Percentiles rank a stretch among this genome's conserved stretches.
Conservation (phyloP, 2,888 invertebrate genomes). For the Athripsodes cinereus region DNA sequence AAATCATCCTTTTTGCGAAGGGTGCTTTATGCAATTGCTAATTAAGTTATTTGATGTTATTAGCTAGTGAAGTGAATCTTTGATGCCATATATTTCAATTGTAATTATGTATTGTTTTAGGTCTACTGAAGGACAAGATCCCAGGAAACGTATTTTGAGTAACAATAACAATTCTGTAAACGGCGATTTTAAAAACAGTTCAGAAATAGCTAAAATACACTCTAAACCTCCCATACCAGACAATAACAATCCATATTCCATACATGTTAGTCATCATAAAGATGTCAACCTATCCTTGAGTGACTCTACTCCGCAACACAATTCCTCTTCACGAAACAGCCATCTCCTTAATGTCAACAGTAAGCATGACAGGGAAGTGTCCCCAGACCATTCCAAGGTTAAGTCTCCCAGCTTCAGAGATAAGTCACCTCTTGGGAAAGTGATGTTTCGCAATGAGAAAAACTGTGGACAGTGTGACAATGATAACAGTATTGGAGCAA, state of each 20-base stretch:
- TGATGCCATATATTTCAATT: no score
- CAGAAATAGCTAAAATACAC: constrained; percentile 41
- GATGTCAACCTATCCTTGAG: constrained; percentile 26
- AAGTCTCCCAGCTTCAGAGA: constrained; percentile 29
- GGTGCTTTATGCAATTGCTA: no score
- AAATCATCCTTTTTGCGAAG: no score
- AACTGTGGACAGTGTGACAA: constrained; percentile 38
- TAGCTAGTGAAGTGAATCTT: no score
- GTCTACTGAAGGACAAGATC: constrained; percentile 33
- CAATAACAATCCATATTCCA: constrained; percentile 43
- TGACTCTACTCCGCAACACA: constrained; percentile 19
- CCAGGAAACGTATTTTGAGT: constrained; percentile 30
- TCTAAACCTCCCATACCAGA: constrained; percentile 36
- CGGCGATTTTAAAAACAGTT: constrained; percentile 37
- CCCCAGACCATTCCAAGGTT: constrained; percentile 21
- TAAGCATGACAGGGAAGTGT: constrained; percentile 10
- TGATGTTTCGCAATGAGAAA: constrained; percentile 12
- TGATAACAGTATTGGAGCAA: constrained; percentile 29
- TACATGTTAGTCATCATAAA: constrained; percentile 34
- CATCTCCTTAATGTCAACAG: constrained; percentile 18
- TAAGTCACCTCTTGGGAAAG: constrained; percentile 42
- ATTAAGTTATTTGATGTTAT: no score
- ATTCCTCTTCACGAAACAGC: constrained; percentile 14
- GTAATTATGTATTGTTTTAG: constrained; percentile 25
- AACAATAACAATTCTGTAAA: constrained; percentile 34